Base-by-base conservation (phyloP, 1,140 invertebrate genomes). In the Pseudobourletiella spinata region DNA sequence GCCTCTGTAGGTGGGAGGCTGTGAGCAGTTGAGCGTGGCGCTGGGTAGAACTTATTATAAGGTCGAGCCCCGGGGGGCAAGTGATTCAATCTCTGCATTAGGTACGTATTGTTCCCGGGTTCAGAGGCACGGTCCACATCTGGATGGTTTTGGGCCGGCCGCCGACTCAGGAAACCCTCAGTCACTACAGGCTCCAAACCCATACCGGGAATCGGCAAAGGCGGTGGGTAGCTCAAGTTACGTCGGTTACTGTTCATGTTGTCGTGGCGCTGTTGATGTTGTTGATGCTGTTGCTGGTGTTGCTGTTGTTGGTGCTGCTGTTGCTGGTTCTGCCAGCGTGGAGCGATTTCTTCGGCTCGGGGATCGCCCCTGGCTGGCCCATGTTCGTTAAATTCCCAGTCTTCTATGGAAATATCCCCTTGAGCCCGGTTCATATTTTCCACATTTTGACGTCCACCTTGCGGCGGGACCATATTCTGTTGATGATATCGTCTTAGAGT, bases 351-450 rank as follows among this genome's bases (percentile, higher is more conserved):
- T 43, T 67, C 66, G 0, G 59, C 62, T n/a, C 59, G 51, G 20
- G 29, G 30, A 58, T 59, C 50, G 2, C 48, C n/a, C 2, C 32
- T 22, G 44, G 58, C 42, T 30, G 32, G 55, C 51, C 51, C 42
- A 18, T 58, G 59, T 16, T 59, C 46, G 32, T 61, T 54, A 52
- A 68, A 68, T 57, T 68, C 66, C 66, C 66, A 68, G 29, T 68
- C 66, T 58, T 68, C 63, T 11, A 65, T 25, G 3, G 43, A 52
- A 16, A 67, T 58, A 54, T 67, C 65, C 1, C 32, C 59, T 43
- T 57, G 57, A 1, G 24, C 14, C 15, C 48, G 30, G 0, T 18
- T 39, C 2, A 3, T 26, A 14, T 20, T 58, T 4, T 42, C 20
- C 3, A 3, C 22, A 3, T 11, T 24, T 28, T 29, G 55, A 6